Conservation (phyloP, 2,888 invertebrate species). For the Coelopa pilipes region DNA sequence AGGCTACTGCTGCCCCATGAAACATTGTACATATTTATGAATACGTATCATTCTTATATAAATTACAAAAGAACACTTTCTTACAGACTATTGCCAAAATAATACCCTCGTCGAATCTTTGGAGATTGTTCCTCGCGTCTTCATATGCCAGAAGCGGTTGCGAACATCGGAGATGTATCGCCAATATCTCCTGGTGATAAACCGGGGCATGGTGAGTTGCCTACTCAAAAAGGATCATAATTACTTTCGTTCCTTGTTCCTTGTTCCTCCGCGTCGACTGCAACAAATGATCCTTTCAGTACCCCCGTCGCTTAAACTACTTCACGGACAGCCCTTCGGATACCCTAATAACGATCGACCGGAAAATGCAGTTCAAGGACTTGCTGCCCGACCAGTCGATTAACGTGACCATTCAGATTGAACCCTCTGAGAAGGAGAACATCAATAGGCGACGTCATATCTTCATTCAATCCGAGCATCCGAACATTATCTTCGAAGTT, state of each 20-base stretch:
- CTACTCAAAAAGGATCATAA: no score
- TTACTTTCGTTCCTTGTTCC: no score
- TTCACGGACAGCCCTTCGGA: conserved; percentile 53
- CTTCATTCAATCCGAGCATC: conserved; percentile 53
- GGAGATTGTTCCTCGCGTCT: conserved; percentile 44
- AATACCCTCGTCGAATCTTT: conserved; percentile 38
- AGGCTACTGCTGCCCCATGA: conserved; percentile 23
- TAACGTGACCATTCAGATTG: conserved; percentile 47
- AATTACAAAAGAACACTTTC: not conserved
- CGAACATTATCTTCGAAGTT: conserved; percentile 55
- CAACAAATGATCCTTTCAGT: conserved; percentile 47
- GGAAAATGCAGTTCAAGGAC: conserved; percentile 45
- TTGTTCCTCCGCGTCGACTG: no score
- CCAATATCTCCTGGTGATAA: conserved; percentile 40
- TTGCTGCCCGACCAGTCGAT: conserved; percentile 50
- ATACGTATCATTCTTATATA: no score
- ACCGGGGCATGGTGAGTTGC: conserved; percentile 44
- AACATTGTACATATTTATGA: conserved; percentile 23
- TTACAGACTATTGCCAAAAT: conserved; percentile 40
- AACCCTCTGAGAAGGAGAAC: conserved; percentile 33
- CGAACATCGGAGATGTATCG: conserved; percentile 37
- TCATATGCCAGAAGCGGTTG: conserved; percentile 41
- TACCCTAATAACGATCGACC: conserved; percentile 39
- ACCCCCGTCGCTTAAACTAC: conserved; percentile 49
- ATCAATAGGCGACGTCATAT: conserved; percentile 54